Percentiles rank a stretch among this genome's conserved stretches.
Conservation (phyloP, 2,113 vertebrate genomes). For the Xiphorhynchus elegans region DNA sequence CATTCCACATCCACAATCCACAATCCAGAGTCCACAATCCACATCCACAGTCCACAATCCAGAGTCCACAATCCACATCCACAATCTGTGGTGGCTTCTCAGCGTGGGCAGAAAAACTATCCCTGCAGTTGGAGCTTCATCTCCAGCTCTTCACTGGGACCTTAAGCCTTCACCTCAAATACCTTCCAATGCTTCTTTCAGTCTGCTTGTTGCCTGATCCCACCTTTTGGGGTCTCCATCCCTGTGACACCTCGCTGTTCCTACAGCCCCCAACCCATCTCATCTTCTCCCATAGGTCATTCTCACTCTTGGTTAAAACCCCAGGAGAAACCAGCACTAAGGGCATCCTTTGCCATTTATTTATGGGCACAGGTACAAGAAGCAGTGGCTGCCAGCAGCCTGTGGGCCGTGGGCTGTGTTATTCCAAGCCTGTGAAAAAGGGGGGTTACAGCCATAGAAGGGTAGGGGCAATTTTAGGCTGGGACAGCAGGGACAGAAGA, state of each 20-base stretch:
- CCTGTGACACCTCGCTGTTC: neutral
- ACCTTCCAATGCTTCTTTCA: neutral
- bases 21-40: no score
- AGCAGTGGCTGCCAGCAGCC: no score
- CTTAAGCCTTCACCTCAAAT: neutral
- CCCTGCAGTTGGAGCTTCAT: neutral
- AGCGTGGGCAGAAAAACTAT: no score
- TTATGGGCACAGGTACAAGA: neutral
- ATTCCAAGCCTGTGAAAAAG: neutral
- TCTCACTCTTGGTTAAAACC: neutral
- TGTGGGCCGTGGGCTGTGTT: neutral
- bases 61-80: no score
- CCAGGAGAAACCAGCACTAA: neutral
- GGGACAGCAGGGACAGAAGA: neutral
- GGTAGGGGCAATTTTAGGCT: neutral
- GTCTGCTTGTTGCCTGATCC: no score
- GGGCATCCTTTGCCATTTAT: neutral
- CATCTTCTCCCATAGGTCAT: neutral
- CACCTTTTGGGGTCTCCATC: neutral
- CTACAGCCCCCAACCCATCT: neutral
- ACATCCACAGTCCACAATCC: no score
- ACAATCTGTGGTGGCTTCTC: neutral
- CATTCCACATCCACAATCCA: no score
- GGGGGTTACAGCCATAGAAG: neutral
- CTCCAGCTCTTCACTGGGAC: neutral